Evolutionary conservation across 35 echinoderm and acorn worm genomes (phyloP), one percentile per base, ranked within the genome.

Genomic region (Strongylocentrotus purpuratus): DNA sequence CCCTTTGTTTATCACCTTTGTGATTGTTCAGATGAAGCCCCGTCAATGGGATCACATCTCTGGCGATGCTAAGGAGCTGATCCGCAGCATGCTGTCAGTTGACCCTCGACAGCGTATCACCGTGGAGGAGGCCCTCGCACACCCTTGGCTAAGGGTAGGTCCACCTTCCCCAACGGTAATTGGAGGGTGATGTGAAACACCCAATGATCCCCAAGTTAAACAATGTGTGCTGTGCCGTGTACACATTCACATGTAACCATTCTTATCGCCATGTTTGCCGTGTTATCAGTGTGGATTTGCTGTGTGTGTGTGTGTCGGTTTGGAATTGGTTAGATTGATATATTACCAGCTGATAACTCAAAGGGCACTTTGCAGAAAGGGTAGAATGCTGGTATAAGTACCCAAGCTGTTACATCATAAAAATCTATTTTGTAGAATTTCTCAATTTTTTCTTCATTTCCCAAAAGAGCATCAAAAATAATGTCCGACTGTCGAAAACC

Each of bases 11-110:
- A 32, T 86, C 17, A 41, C 32, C 18, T 78, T 78, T 28, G 2
- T 28, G 5, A 71, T 71, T 18, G 7, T 7, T 28, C 95, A 99
- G 98, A 97, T 99, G 97, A 99, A 99, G 92, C 96, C 97, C 31
- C 95, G 97, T 22, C 98, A 99, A 59, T 99, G 98, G 98, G 98
- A 99, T 46, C 93, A 96, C 61, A 92, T 99, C 71, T 99, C 98
- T 48, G 97, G 97, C 46, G 88, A 94, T 28, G 98, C 98, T n/a
- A 99, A 99, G 95, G 98, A 99, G 50, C 87, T 99, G 91, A 86
- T 99, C 0, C 95, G 95, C 17, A 97, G 94, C 91, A 99, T 99
- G 98, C 95, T 99, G 46, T 89, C 94, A 46, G 97, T 99, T 4
- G 98, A 99, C 94, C 95, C 97, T n/a, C 96, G 94, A 41, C 95